Evolutionary conservation across 2,888 invertebrate species (phyloP).

Genomic region (Microplitis deprimator): DNA sequence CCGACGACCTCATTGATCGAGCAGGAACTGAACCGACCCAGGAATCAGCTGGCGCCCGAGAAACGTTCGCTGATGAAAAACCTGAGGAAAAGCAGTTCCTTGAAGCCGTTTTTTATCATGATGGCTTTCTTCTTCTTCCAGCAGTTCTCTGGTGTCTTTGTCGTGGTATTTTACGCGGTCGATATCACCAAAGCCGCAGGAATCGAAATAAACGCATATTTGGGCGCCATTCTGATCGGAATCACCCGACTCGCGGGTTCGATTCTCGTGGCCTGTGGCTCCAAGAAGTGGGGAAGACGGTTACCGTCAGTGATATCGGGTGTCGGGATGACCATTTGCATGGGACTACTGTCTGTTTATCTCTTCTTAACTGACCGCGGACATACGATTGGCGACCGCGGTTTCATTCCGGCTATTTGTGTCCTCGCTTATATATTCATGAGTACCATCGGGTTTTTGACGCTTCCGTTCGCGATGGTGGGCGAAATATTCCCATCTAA

Average conservation of each 20-base stretch:
- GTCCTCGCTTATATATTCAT: constrained; percentile 73
- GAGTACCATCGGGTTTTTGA: constrained; percentile 74
- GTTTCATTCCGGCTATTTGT: constrained; percentile 70
- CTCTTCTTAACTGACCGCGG: constrained; percentile 63
- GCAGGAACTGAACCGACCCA: constrained; percentile 54
- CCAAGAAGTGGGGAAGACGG: constrained; percentile 75
- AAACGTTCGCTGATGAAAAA: constrained; percentile 59
- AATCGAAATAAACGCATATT: constrained; percentile 71
- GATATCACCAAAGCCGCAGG: constrained; percentile 73
- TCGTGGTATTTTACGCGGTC: constrained; percentile 75
- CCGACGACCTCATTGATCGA: constrained; percentile 52
- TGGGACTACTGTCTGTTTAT: constrained; percentile 72
- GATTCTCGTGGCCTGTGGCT: constrained; percentile 70
- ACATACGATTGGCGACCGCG: constrained; percentile 54
- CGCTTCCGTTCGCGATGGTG: constrained; percentile 75
- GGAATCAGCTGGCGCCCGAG: background rate
- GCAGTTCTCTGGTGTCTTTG: constrained; percentile 75
- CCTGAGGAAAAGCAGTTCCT: constrained; percentile 68
- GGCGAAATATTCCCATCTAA: constrained; percentile 75
- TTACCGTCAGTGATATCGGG: constrained; percentile 76
- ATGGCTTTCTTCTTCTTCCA: constrained; percentile 74
- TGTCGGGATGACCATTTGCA: constrained; percentile 73
- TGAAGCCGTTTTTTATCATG: constrained; percentile 73
- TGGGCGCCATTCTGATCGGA: constrained; percentile 73
- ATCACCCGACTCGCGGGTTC: constrained; percentile 71